phyloP scores from a whole-genome alignment of 2,113 vertebrate genomes.

The Odobenus rosmarus region DNA sequence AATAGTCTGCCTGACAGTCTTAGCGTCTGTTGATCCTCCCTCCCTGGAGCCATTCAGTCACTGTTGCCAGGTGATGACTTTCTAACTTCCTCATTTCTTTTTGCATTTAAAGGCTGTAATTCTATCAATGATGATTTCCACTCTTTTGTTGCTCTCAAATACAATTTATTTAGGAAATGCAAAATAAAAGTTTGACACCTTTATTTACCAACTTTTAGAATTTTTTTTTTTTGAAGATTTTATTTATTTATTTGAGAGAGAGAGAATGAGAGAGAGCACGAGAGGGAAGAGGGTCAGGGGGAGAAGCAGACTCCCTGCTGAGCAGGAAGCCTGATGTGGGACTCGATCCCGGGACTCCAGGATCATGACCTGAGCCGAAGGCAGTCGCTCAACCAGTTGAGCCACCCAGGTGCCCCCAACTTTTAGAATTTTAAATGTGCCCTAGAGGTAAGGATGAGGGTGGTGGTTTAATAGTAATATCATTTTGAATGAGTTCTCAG shows the following conservation, averaged over 20 bases:
- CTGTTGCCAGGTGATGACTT: background rate
- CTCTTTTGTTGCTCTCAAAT: background rate
- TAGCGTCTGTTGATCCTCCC: background rate
- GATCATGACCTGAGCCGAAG: too few species aligned
- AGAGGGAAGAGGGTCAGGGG: too few species aligned
- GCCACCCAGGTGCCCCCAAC: background rate
- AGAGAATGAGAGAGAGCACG: too few species aligned
- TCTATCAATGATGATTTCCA: background rate
- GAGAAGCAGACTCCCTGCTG: too few species aligned
- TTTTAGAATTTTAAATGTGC: background rate
- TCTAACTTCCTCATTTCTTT: background rate
- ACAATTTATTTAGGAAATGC: background rate
- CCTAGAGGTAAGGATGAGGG: background rate
- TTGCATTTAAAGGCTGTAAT: background rate
- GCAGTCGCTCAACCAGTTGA: too few species aligned
- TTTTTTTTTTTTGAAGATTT: background rate
- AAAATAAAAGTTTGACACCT: background rate
- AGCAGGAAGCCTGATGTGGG: too few species aligned
- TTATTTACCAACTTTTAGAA: background rate
- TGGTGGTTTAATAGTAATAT: background rate
- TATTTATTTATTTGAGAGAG: too few species aligned
- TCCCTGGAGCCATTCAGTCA: too few species aligned
- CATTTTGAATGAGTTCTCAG: background rate
- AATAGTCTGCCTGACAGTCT: background rate
- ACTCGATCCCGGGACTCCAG: too few species aligned